These are phyloP conservation scores for Rhopalosiphum maidis DNA, from an alignment of 1,140 invertebrate genomes.

Conservation along the genomic window DNA sequence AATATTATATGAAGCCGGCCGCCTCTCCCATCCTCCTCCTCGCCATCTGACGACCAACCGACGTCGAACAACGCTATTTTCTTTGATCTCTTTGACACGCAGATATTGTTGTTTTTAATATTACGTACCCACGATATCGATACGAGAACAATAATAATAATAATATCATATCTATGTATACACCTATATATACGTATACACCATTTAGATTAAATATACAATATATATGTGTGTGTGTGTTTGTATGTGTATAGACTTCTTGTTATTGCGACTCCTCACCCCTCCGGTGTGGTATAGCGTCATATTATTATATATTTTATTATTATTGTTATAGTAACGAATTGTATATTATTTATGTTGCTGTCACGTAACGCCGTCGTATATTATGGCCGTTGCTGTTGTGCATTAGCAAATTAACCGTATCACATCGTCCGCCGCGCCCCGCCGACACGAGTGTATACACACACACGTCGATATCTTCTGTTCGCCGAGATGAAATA, in stretches of 20 bases:
- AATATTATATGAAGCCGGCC: not conserved
- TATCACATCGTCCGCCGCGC: slow-evolving; percentile 5
- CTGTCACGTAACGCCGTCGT: not conserved
- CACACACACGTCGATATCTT: not conserved
- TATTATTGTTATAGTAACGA: slow-evolving; percentile 4
- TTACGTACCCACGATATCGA: not conserved
- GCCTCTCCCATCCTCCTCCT: not conserved
- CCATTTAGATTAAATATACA: no score
- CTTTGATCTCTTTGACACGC: slow-evolving; percentile 35
- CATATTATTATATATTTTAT: not conserved
- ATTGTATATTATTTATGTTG: not conserved
- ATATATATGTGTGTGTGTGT: no score
- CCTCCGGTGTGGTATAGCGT: not conserved
- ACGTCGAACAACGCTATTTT: not conserved
- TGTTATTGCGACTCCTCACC: not conserved
- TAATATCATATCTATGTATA: not conserved
- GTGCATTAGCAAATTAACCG: slow-evolving; percentile 39
- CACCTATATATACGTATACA: no score
- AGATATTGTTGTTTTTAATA: not conserved
- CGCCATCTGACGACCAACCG: not conserved
- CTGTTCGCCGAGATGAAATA: not conserved
- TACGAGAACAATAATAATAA: not conserved
- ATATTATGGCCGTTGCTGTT: not conserved
- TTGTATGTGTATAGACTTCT: no score
- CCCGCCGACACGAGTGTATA: not conserved